phyloP scores from a whole-genome alignment of 2,113 vertebrate genomes.

The Crotalus helleri region DNA sequence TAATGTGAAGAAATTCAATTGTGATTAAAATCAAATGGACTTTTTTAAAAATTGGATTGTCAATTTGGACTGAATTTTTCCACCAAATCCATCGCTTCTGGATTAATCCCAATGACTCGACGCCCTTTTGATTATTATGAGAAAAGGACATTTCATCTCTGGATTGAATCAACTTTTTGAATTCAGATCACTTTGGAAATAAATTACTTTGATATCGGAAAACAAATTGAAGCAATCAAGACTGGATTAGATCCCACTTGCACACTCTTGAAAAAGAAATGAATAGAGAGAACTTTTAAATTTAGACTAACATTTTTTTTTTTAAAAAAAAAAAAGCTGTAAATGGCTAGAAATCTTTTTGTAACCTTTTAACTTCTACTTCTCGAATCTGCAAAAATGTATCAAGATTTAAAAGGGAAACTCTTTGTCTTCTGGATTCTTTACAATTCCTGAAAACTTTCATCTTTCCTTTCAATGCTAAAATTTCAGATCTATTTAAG shows the following conservation, averaged over 20 bases:
- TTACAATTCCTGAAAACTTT: background rate
- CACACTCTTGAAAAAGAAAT: background rate
- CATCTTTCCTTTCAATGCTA: slow-evolving; percentile 8
- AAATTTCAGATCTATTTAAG: slow-evolving; percentile 5
- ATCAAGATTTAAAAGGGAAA: background rate
- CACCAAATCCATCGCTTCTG: background rate
- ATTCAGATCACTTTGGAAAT: background rate
- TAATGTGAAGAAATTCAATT: background rate
- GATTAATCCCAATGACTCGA: background rate
- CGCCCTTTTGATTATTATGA: background rate
- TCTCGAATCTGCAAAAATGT: fast-evolving
- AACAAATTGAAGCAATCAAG: background rate
- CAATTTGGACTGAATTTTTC: background rate
- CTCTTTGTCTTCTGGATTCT: slow-evolving; percentile 1
- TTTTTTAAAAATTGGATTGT: background rate
- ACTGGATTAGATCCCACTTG: background rate
- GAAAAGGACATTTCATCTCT: background rate
- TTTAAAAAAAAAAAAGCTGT: slow-evolving; percentile 24
- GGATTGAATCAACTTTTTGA: background rate
- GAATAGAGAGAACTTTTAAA: background rate
- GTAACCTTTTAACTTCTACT: slow-evolving; percentile 31
- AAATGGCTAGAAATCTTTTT: slow-evolving; percentile 15
- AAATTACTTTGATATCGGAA: background rate
- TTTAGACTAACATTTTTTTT: background rate
- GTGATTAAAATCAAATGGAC: background rate